Base-by-base conservation (phyloP, 2,113 vertebrate species). In the Typhlomys cinereus region DNA sequence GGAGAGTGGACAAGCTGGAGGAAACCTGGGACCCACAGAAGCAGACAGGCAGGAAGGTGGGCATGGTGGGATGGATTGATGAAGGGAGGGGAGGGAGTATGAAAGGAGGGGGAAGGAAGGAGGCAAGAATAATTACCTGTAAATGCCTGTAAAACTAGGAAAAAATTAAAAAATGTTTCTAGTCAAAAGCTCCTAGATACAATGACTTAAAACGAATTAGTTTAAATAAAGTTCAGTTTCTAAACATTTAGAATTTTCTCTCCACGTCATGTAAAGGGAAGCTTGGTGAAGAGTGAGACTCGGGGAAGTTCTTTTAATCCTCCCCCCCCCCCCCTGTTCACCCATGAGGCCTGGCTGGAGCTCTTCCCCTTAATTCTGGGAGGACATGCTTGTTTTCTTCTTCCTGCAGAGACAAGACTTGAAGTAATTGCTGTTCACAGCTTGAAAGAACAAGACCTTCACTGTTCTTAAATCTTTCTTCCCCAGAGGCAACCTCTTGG, bases 361-460 rank as follows among this genome's bases (percentile, higher is more conserved):
- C 46, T 11, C 25, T 91, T 90, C n/a, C 50, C 21, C 46, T 94
- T 88, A 48, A 61, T 52, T 95, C 81, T 85, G n/a, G 76, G 46
- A 95, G 93, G 36, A 12, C 46, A 50, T 78, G 50, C 76, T 94
- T 96, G 81, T 94, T 94, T 95, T 85, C 86, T 92, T 36, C 36
- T 93, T 96, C 89, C 95, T 96, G 82, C 73, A 74, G 95, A 96
- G 87, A 89, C 73, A 92, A 78, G 81, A 90, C 85, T 92, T 83
- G 89, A 92, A 95, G 62, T 92, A 89, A 94, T 62, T 92, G 67
- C 93, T 91, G 64, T 82, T 94, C 95, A 94, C 94, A 96, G 94
- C 92, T 96, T 94, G 97, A 96, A 94, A 88, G 87, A 94, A 89
- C 64, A 94, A 94, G 89, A 89, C 91, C 80, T 88, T 93, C 84